Base-by-base conservation (phyloP, 2,113 vertebrate genomes). In the Clupea harengus region DNA sequence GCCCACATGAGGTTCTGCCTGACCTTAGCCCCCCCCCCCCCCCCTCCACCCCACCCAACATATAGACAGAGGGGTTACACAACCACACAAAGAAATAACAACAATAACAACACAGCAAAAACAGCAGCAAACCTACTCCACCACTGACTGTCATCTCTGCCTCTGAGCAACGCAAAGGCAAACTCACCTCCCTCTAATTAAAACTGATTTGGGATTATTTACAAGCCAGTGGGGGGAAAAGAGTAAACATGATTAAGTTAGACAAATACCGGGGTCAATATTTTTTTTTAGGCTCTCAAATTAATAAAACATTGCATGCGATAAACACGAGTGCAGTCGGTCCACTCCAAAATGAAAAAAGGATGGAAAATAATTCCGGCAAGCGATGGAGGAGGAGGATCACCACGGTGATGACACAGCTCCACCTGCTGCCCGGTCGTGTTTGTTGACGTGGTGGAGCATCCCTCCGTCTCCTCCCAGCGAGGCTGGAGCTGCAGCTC, bases 231-330 rank as follows among this genome's bases (percentile, higher is more conserved):
- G 92, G 72, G 72, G 28, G 5, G 25, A 44, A 85, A 92, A 86
- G 89, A 92, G 94, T 93, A 93, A 94, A 93, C 92, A 93, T 89
- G 92, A 94, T 94, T 92, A 93, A 89, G 88, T 92, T 88, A 87
- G 89, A 93, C 92, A 94, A 93, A 94, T 93, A 93, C 89, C 85
- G 86, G 89, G 93, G 92, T 94, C 93, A 93, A 94, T 94, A 93
- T 91, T 92, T 78, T 7, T 39, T 78, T 78, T 93, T 92, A 91
- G 91, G 92, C 88, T 89, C 89, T 87, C 13, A 91, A 92, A 94
- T 95, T 92, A 95, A 95, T 95, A 93, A 94, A 92, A 92, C 92
- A 95, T 94, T 89, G 81, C 6, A 8, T 87, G 88, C 88, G 84
- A 93, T 93, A 89, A 94, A 93, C 88, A 91, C 84, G 88, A 83